Base-by-base conservation (phyloP, 2,113 vertebrate genomes). In the Bubo blakistoni region DNA sequence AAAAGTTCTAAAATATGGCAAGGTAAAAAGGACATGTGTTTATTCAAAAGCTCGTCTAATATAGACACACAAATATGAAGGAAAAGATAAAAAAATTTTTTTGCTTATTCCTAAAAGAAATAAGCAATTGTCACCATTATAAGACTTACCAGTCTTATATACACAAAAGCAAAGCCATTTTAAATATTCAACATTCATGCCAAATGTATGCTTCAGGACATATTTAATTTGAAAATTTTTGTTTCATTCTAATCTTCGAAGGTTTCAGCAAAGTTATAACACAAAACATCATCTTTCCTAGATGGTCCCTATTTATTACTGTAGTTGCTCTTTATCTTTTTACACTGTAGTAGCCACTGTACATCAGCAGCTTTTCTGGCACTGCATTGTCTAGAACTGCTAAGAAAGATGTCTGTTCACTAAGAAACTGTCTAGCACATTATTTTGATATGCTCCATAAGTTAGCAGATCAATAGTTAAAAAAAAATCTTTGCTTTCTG, bases 401-500 rank as follows among this genome's bases (percentile, higher is more conserved):
- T 97, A 83, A 96, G 86, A 88, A 96, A 91, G 88, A 96, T 89
- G 93, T 95, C 89, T 96, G 93, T 92, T 96, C 95, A 92, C 79
- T 96, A 89, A 96, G 97, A 96, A 97, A 96, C 86, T 91, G 83
- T 94, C 94, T 92, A 94, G 95, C 95, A 97, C 96, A 92, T 97
- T 97, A 96, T 97, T 98, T 94, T 97, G 88, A 98, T 97, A 95
- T 96, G 95, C 92, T 96, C 94, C 93, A 55, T 98, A 97, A 97
- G 92, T 98, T 98, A 99, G 98, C 65, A 97, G 91, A 98, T 97
- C 98, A 97, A 98, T 98, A 98, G 98, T 98, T 98, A 96, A 65
- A 70, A 96, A 98, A 98, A 98, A 98, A 98, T 98, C 98, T 98
- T 98, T 98, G 97, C 97, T 98, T 98, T 98, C 98, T 98, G 96